Conservation (phyloP, 2,888 invertebrate species). For the Bursaphelenchus okinawaensis region DNA sequence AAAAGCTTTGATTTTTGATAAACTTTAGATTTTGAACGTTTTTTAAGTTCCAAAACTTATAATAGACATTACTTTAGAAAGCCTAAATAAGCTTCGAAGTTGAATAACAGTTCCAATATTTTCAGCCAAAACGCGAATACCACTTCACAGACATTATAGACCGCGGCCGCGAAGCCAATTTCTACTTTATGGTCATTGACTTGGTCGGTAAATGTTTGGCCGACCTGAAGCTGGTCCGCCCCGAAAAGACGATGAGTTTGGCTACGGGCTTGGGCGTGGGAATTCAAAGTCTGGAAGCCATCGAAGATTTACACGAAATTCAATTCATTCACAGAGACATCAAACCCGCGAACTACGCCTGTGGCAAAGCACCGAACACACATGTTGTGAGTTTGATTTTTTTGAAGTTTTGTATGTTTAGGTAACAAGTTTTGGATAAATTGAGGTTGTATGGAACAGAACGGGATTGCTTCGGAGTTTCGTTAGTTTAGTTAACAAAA, state of each 20-base stretch:
- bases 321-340: constrained; percentile 42
- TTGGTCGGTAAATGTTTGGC: constrained; percentile 38
- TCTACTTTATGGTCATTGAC: constrained; percentile 46
- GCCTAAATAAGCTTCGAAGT: too few relatives aligned
- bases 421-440: too few relatives aligned
- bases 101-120: too few relatives aligned
- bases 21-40: too few relatives aligned
- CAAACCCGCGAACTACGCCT: constrained; percentile 30
- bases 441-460: too few relatives aligned
- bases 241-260: constrained; percentile 27
- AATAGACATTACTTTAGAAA: too few relatives aligned
- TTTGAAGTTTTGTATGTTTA: too few relatives aligned
- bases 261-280: constrained; percentile 37
- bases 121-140: constrained; percentile 10
- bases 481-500: too few relatives aligned
- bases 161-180: constrained; percentile 38
- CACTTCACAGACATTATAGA: constrained; percentile 45
- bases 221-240: constrained; percentile 34
- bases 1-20: too few relatives aligned
- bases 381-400: constrained; percentile 7
- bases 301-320: constrained; percentile 43
- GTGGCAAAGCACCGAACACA: constrained; percentile 9
- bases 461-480: too few relatives aligned
- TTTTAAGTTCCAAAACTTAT: too few relatives aligned
- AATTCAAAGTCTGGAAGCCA: constrained; percentile 46